phyloP scores from a whole-genome alignment of 2,797 vertebrate genomes.

The Simalia tracyae region DNA sequence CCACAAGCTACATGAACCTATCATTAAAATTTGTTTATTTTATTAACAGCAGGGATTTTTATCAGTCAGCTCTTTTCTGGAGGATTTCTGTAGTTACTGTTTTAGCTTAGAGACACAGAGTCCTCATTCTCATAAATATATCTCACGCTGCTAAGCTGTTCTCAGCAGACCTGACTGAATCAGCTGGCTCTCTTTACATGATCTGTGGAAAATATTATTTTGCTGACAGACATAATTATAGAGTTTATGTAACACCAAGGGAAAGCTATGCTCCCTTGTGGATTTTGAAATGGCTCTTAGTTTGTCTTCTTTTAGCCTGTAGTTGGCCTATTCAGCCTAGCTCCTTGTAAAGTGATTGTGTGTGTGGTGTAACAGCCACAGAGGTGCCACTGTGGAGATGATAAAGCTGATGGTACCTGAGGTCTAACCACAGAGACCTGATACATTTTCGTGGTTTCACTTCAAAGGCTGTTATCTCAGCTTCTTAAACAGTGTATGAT shows the following conservation, averaged over 20 bases:
- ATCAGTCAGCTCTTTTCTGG: slow-evolving; percentile 28
- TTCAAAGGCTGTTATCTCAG: slow-evolving; percentile 22
- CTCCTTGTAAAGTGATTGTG: slow-evolving; percentile 56
- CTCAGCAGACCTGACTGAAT: slow-evolving; percentile 22
- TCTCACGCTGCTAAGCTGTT: slow-evolving; percentile 18
- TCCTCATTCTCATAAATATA: background rate
- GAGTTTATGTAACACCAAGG: slow-evolving; percentile 37
- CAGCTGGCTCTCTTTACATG: background rate
- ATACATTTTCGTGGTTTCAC: slow-evolving; percentile 22
- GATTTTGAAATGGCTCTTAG: slow-evolving; percentile 58
- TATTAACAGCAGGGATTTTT: background rate
- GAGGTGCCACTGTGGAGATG: slow-evolving; percentile 37
- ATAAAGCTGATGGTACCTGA: slow-evolving; percentile 42
- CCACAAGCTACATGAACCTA: background rate
- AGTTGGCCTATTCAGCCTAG: slow-evolving; percentile 52
- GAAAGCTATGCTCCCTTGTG: slow-evolving; percentile 57
- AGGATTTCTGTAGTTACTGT: slow-evolving; percentile 9
- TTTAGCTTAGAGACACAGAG: slow-evolving; percentile 22
- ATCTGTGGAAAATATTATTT: slow-evolving; percentile 50
- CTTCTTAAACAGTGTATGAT: slow-evolving; percentile 28
- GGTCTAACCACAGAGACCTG: slow-evolving; percentile 58
- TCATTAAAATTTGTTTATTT: slow-evolving; percentile 2
- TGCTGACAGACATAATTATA: slow-evolving; percentile 44
- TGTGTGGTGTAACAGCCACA: slow-evolving; percentile 42
- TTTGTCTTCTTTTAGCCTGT: slow-evolving; percentile 62